A percentile compares a stretch with the other conserved stretches of the same genome.
Evolutionary conservation across 2,113 vertebrate species (phyloP).

Genomic region (Phasianus colchicus): DNA sequence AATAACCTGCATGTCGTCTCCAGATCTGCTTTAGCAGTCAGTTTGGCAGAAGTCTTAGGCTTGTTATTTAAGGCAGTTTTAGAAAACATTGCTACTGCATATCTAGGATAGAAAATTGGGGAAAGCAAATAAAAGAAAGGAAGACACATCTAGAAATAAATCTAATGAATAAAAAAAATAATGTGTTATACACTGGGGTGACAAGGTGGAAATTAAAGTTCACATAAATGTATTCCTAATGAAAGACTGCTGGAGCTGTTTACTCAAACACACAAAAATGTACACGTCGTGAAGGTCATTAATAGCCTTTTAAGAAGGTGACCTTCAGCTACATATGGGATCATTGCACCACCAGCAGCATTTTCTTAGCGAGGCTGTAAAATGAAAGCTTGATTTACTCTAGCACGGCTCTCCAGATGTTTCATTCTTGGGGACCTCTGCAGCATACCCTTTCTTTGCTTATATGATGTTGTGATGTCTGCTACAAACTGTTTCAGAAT

Average conservation of each 20-base stretch:
- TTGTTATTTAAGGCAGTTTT: neutral
- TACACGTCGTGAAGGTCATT: neutral
- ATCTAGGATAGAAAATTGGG: neutral
- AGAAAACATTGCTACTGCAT: neutral
- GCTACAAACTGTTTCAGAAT: neutral
- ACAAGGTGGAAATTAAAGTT: conserved; percentile 1
- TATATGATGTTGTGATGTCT: neutral
- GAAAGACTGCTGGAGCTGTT: neutral
- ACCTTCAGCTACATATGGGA: neutral
- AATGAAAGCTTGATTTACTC: neutral
- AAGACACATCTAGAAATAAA: neutral
- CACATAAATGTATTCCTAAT: neutral
- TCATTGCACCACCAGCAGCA: neutral
- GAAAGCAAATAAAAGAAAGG: neutral
- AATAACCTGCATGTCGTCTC: neutral
- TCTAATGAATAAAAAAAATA: neutral
- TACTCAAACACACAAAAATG: neutral
- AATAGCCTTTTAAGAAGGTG: neutral
- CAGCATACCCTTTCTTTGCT: neutral
- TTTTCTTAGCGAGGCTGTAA: neutral
- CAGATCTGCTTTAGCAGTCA: neutral
- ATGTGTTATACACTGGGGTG: neutral
- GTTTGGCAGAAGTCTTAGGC: neutral
- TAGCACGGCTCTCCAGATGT: neutral
- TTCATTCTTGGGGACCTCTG: neutral